Conservation (phyloP, 2,113 vertebrate species). For the Thamnaconus septentrionalis region DNA sequence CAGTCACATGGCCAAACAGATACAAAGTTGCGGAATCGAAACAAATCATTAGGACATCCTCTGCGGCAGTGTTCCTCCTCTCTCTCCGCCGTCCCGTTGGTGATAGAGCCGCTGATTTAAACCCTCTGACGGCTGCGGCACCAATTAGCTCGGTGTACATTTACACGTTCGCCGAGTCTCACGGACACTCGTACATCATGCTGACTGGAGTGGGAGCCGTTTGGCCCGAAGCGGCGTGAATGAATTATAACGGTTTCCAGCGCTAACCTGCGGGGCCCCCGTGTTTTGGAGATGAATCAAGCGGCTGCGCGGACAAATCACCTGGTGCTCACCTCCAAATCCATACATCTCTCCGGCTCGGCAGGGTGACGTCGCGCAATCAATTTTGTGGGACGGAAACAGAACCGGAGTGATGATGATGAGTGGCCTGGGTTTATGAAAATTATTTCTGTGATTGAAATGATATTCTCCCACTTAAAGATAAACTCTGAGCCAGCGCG, state of each 20-base stretch:
- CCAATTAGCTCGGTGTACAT: conserved; percentile 67
- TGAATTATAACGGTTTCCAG: conserved; percentile 64
- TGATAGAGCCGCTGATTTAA: conserved; percentile 60
- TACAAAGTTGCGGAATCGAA: conserved; percentile 17
- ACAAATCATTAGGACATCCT: conserved; percentile 39
- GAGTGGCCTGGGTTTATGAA: neutral
- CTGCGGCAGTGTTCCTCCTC: conserved; percentile 40
- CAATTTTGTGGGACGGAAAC: neutral
- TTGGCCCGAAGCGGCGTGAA: conserved; percentile 55
- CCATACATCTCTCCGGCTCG: conserved; percentile 28
- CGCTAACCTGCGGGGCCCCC: conserved; percentile 47
- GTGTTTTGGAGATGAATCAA: conserved; percentile 55
- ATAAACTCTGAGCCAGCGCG: neutral
- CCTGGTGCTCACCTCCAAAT: conserved; percentile 20
- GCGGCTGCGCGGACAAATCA: conserved; percentile 48
- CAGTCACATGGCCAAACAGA: conserved; percentile 3
- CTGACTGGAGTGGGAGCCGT: conserved; percentile 69
- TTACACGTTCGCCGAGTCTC: conserved; percentile 55
- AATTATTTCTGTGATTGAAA: neutral
- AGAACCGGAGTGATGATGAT: conserved; percentile 1
- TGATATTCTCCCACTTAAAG: neutral
- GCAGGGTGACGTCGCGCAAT: neutral
- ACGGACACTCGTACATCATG: conserved; percentile 65
- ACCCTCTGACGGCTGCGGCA: conserved; percentile 34
- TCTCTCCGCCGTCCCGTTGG: conserved; percentile 20